Conservation (phyloP, 2,797 vertebrate species). For the Eidolon dupreanum region DNA sequence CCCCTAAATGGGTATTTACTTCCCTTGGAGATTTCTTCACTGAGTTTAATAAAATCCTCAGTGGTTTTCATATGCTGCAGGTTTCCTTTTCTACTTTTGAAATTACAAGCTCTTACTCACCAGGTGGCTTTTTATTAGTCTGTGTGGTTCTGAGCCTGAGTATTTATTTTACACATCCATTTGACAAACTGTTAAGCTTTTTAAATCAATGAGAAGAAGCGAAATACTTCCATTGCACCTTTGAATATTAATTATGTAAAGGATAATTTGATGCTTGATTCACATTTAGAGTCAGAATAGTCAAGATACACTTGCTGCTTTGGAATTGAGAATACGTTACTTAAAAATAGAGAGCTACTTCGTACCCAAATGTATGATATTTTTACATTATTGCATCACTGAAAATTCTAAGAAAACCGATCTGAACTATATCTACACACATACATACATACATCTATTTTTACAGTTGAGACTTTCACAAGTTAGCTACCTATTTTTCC, state of each 20-base stretch:
- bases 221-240: background rate
- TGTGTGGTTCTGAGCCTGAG: constrained; percentile 58
- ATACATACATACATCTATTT: background rate
- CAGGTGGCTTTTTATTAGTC: constrained; percentile 76
- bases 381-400: background rate
- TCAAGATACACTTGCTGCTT: background rate
- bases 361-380: background rate
- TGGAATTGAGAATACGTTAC: background rate
- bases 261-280: constrained; percentile 28
- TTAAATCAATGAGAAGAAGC: background rate
- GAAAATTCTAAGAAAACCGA: background rate
- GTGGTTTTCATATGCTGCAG: background rate
- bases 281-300: background rate
- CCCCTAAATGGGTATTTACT: background rate
- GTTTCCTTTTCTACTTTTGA: constrained; percentile 18
- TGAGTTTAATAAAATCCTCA: constrained; percentile 46
- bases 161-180: constrained; percentile 57
- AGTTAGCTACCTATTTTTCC: background rate
- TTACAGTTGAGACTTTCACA: background rate
- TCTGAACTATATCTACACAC: background rate
- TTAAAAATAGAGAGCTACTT: background rate
- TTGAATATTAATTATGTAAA: constrained; percentile 42
- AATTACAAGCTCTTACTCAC: constrained; percentile 78
- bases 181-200: constrained; percentile 28
- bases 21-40: constrained; percentile 31